These are phyloP conservation scores for Ceratosolen solmsi DNA, from an alignment of 1,140 invertebrate species.

Conservation along the genomic window DNA sequence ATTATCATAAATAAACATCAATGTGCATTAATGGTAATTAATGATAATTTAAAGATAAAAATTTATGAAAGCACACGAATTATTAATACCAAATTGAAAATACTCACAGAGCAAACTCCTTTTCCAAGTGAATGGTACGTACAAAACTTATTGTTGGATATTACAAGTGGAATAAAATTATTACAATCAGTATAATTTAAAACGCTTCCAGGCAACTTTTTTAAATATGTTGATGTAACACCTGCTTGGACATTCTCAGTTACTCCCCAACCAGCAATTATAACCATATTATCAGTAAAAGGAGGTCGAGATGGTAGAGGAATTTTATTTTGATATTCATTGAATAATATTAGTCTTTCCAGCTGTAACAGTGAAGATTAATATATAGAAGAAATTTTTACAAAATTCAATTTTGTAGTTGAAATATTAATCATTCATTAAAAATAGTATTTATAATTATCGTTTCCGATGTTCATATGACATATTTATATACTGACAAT, in stretches of 20 bases:
- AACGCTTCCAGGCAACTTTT: background rate
- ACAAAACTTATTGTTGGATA: background rate
- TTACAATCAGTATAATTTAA: background rate
- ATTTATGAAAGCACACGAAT: too few species aligned
- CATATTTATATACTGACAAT: too few species aligned
- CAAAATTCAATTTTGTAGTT: too few species aligned
- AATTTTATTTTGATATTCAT: background rate
- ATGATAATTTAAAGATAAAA: too few species aligned
- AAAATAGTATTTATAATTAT: too few species aligned
- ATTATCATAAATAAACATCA: too few species aligned
- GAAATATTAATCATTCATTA: too few species aligned
- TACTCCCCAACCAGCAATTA: background rate
- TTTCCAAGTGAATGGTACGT: background rate
- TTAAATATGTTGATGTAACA: background rate
- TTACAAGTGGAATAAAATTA: background rate
- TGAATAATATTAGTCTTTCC: background rate
- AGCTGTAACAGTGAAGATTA: background rate
- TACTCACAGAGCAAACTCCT: background rate
- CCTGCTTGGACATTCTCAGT: background rate
- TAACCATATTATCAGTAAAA: background rate
- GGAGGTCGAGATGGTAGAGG: background rate
- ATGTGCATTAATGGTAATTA: too few species aligned
- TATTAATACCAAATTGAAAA: background rate
- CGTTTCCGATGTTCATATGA: too few species aligned
- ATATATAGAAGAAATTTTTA: too few species aligned